Evolutionary conservation across 2,888 invertebrate species (phyloP).

Genomic region (Morinoia aosen): DNA sequence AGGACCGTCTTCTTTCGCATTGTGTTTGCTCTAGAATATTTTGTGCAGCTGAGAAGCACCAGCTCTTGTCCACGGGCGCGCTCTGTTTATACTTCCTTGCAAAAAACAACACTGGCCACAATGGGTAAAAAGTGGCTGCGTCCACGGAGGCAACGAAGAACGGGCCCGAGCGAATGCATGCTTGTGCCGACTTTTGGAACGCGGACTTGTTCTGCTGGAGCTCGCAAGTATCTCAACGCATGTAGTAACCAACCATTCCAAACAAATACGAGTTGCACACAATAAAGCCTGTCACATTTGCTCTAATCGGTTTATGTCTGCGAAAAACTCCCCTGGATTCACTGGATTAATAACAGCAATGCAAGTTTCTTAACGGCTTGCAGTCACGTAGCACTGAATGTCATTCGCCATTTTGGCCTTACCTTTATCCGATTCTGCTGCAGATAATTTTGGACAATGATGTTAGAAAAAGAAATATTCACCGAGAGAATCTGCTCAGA

Average conservation of each 20-base stretch:
- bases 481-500: background rate
- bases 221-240: background rate
- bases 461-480: background rate
- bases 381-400: too few species aligned
- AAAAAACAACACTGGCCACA: background rate
- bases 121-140: background rate
- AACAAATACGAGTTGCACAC: background rate
- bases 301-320: background rate
- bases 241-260: background rate
- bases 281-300: too few species aligned
- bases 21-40: constrained; percentile 15
- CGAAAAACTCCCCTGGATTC: background rate
- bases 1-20: background rate
- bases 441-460: background rate
- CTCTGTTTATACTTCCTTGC: constrained; percentile 21
- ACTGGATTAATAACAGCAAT: background rate
- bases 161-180: background rate
- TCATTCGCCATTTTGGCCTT: background rate
- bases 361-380: background rate
- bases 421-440: background rate
- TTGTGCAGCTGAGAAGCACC: background rate
- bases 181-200: background rate
- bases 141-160: background rate
- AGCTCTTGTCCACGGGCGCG: constrained; percentile 19
- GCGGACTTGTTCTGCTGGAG: background rate